Evolutionary conservation across 2,797 vertebrate genomes (phyloP).

Genomic region (Takifugu rubripes): DNA sequence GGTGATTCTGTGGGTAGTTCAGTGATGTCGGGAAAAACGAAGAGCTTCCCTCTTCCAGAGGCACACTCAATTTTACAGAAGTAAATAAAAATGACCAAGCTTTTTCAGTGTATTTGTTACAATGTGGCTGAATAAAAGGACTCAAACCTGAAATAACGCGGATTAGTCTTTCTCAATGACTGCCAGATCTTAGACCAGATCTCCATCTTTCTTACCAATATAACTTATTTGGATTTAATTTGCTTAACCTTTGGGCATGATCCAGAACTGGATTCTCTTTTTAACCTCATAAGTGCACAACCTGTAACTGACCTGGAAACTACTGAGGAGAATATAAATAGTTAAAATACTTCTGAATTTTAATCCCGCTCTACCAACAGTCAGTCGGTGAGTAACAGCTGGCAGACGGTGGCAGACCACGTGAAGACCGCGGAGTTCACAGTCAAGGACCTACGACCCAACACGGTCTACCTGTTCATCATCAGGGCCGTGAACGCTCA

Average conservation of each 20-base stretch:
- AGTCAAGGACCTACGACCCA: slow-evolving; percentile 86
- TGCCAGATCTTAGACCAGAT: too few relatives aligned
- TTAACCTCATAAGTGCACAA: background rate
- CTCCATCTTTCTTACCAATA: too few relatives aligned
- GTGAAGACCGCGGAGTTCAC: slow-evolving; percentile 84
- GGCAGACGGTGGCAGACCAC: slow-evolving; percentile 92
- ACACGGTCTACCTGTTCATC: slow-evolving; percentile 95
- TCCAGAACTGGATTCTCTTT: too few relatives aligned
- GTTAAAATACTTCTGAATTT: background rate
- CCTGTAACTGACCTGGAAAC: too few relatives aligned
- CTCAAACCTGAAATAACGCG: too few relatives aligned
- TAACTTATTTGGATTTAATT: too few relatives aligned
- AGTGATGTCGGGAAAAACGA: background rate
- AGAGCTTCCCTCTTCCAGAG: background rate
- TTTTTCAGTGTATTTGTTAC: too few relatives aligned
- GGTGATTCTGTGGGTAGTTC: slow-evolving; percentile 36
- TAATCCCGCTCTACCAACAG: slow-evolving; percentile 63
- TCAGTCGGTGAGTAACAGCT: slow-evolving; percentile 94
- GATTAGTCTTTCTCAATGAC: too few relatives aligned
- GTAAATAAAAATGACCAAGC: background rate
- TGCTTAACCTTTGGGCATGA: too few relatives aligned
- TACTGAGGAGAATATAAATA: background rate
- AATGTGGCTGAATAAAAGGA: too few relatives aligned
- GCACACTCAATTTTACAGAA: background rate
- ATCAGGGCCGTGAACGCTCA: slow-evolving; percentile 89